phyloP scores from a whole-genome alignment of 2,797 vertebrate species.

The Sebastes hubbsi region DNA sequence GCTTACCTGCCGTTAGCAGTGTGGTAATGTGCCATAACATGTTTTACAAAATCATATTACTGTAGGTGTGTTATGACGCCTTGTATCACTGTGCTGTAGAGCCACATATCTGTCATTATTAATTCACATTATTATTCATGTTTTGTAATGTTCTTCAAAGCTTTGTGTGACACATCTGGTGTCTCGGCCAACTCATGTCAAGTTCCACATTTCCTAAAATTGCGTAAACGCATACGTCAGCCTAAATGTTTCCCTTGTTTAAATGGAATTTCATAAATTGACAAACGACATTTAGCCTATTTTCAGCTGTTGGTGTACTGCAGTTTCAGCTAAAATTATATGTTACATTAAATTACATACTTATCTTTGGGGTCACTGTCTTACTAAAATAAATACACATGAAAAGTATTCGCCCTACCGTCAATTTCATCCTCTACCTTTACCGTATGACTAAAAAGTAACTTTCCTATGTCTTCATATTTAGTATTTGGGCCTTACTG shows the following conservation, averaged over 20 bases:
- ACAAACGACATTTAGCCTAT: not conserved
- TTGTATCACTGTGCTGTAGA: not conserved
- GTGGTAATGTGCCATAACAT: not conserved
- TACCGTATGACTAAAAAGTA: not conserved
- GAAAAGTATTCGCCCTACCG: not conserved
- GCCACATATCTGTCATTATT: not conserved
- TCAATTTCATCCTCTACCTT: not conserved
- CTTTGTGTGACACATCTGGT: not conserved
- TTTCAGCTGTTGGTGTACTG: not conserved
- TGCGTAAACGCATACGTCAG: not conserved
- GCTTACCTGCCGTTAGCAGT: not conserved
- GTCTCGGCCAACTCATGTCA: not conserved
- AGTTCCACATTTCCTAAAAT: conserved; percentile 1
- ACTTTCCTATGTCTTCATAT: not conserved
- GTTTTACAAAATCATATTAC: not conserved
- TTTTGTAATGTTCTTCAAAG: not conserved
- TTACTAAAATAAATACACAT: not conserved
- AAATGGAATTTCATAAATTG: not conserved
- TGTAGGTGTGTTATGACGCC: not conserved
- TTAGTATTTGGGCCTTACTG: not conserved
- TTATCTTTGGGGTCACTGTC: not conserved
- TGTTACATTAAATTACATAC: not conserved
- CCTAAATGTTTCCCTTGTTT: not conserved
- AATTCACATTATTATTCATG: not conserved
- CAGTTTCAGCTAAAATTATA: not conserved